Conservation (phyloP, 2,888 invertebrate species). For the Chydorus sphaericus region DNA sequence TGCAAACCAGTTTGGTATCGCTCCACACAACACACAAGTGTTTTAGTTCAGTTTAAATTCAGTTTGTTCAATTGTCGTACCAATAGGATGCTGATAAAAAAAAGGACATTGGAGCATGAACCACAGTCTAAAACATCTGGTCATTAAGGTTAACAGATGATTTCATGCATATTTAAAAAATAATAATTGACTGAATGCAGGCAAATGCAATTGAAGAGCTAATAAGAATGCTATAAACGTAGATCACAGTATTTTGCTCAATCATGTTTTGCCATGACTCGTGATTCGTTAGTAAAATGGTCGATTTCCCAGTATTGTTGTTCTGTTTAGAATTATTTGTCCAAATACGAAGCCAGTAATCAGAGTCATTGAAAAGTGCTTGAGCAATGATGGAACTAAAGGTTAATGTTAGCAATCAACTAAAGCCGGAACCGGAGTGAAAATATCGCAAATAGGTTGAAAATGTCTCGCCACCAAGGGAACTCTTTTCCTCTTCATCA, state of each 20-base stretch:
- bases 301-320: too few relatives aligned
- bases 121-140: conserved; percentile 33
- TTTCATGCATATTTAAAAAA: conserved; percentile 28
- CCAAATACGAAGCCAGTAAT: neutral
- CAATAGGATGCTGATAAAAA: conserved; percentile 80
- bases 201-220: conserved; percentile 24
- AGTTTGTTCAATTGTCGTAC: too few relatives aligned
- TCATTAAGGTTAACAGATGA: conserved; percentile 33
- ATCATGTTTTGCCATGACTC: too few relatives aligned
- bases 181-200: conserved; percentile 28
- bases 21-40: neutral
- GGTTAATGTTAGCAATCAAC: neutral
- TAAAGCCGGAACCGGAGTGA: neutral
- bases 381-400: neutral
- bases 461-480: neutral
- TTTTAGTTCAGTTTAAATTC: too few relatives aligned
- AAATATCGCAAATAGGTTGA: neutral
- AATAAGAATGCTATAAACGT: conserved; percentile 29
- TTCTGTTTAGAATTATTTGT: neutral
- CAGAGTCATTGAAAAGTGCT: neutral
- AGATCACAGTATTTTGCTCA: too few relatives aligned
- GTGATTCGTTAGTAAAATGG: too few relatives aligned
- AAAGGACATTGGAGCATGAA: conserved; percentile 40
- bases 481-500: conserved; percentile 1
- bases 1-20: neutral